phyloP scores from a whole-genome alignment of 2,888 invertebrate genomes.

The Cephus pygmeus region DNA sequence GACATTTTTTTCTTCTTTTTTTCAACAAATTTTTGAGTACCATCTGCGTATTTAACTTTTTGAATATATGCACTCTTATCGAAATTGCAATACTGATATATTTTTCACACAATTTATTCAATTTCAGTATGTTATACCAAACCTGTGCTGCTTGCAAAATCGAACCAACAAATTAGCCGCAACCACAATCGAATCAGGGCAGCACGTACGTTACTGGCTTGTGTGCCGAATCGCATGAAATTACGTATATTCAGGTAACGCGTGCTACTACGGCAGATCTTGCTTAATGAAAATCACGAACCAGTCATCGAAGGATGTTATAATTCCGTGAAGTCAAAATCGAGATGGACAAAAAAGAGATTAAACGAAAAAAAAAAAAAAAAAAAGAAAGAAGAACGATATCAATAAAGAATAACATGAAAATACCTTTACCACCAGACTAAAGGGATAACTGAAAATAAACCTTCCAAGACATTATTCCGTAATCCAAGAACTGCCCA shows the following conservation, averaged over 20 bases:
- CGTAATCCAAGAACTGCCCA: no score
- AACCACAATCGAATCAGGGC: neutral
- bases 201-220: neutral
- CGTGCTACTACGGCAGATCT: neutral
- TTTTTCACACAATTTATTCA: neutral
- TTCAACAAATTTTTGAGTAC: neutral
- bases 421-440: neutral
- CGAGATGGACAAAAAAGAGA: neutral
- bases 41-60: neutral
- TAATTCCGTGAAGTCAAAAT: neutral
- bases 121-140: neutral
- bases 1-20: neutral
- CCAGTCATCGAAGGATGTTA: neutral
- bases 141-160: neutral
- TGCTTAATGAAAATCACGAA: neutral
- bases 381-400: no score
- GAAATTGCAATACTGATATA: neutral
- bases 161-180: neutral
- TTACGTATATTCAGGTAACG: neutral
- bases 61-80: neutral
- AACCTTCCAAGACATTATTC: no score
- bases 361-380: neutral
- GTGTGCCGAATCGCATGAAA: neutral
- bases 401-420: no score
- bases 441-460: neutral